phyloP scores from a whole-genome alignment of 2,113 vertebrate species.

The Cheilinus undulatus region DNA sequence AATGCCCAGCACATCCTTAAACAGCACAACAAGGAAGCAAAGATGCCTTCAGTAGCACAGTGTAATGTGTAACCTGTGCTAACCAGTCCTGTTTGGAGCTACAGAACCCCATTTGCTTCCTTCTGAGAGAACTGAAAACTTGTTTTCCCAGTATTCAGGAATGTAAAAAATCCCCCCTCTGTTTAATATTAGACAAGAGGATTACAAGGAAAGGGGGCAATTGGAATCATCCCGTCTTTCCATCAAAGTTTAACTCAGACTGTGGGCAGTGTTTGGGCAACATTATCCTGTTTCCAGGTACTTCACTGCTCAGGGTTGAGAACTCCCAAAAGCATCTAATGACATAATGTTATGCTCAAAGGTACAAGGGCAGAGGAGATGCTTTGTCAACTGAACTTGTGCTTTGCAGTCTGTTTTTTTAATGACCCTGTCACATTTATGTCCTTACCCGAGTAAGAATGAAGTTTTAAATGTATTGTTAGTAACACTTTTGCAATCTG shows the following conservation, averaged over 20 bases:
- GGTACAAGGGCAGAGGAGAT: conserved; percentile 6
- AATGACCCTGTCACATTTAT: not conserved
- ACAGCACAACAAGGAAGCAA: not conserved
- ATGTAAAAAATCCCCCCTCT: conserved; percentile 88
- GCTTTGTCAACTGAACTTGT: not conserved
- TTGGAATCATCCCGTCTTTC: not conserved
- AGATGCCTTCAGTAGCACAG: not conserved
- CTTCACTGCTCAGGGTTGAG: not conserved
- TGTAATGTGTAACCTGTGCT: not conserved
- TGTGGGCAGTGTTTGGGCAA: not conserved
- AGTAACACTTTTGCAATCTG: not conserved
- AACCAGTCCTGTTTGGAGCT: conserved; percentile 1
- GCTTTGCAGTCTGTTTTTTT: conserved; percentile 1
- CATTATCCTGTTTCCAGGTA: not conserved
- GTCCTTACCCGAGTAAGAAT: not conserved
- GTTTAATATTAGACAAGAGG: conserved; percentile 68
- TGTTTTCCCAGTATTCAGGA: conserved; percentile 85
- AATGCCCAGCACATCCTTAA: not conserved
- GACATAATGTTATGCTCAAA: conserved; percentile 3
- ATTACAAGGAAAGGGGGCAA: conserved; percentile 11
- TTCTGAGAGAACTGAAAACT: conserved; percentile 77
- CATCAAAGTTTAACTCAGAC: not conserved
- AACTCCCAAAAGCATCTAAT: not conserved
- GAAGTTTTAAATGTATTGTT: not conserved
- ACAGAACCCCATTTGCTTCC: conserved; percentile 8